A percentile compares a stretch with the other conserved stretches of the same genome.
These are phyloP conservation scores for Tetrao urogallus DNA, from an alignment of 2,113 vertebrate genomes.

Conservation along the genomic window DNA sequence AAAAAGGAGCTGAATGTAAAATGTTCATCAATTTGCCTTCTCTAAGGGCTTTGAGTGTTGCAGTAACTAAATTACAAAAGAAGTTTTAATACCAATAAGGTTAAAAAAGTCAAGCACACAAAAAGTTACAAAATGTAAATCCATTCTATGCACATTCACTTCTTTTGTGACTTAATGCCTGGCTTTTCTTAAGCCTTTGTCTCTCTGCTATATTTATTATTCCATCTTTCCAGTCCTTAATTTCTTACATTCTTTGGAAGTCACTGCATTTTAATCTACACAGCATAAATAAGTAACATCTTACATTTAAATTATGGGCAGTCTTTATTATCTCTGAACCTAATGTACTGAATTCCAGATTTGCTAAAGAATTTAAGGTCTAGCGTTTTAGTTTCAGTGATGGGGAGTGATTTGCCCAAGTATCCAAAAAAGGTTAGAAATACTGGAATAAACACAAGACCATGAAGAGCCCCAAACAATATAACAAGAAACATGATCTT, in stretches of 20 bases:
- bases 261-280: not conserved
- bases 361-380: conserved; percentile 55
- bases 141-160: not conserved
- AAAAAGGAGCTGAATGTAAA: not conserved
- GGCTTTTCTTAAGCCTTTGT: not conserved
- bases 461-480: conserved; percentile 81
- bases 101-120: not conserved
- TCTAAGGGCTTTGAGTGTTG: accelerated
- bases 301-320: not conserved
- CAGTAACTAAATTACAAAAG: not conserved
- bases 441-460: conserved; percentile 86
- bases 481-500: conserved; percentile 89
- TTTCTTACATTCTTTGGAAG: not conserved
- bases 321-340: not conserved
- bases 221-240: not conserved
- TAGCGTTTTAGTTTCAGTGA: not conserved
- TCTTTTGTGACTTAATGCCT: not conserved
- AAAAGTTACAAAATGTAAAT: not conserved
- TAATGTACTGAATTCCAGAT: too few relatives aligned
- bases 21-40: not conserved
- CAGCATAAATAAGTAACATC: not conserved
- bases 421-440: conserved; percentile 82
- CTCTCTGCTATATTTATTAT: not conserved
- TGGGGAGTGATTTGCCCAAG: conserved; percentile 1
- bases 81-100: not conserved